These are phyloP conservation scores for Diorhabda elongata DNA, from an alignment of 1,140 invertebrate genomes.

Conservation along the genomic window DNA sequence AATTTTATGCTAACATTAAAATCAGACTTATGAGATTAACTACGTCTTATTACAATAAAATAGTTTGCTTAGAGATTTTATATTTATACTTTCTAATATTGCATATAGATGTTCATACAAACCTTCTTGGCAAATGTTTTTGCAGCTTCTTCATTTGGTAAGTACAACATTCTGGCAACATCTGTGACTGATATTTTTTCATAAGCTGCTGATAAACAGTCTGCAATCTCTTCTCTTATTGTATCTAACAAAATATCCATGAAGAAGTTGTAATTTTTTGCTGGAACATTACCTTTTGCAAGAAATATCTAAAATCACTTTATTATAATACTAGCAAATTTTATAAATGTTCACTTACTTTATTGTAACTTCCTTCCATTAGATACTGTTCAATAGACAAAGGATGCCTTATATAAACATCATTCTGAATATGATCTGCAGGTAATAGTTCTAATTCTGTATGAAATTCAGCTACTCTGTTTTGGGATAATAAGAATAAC, in stretches of 20 bases:
- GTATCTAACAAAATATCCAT: conserved; percentile 96
- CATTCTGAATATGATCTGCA: conserved; percentile 85
- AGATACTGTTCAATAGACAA: conserved; percentile 95
- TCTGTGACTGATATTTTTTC: conserved; percentile 83
- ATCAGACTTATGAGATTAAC: too few species aligned
- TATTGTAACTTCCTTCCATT: conserved; percentile 99
- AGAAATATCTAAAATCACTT: conserved; percentile 64
- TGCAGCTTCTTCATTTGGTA: conserved; percentile 71
- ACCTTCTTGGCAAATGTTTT: conserved; percentile 76
- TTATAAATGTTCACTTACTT: conserved; percentile 53
- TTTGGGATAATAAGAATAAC: conserved; percentile 92
- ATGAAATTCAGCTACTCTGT: conserved; percentile 97
- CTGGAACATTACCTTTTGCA: conserved; percentile 90
- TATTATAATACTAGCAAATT: background rate
- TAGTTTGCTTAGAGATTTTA: too few species aligned
- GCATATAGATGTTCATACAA: conserved; percentile 16
- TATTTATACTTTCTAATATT: too few species aligned
- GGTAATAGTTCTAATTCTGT: conserved; percentile 95
- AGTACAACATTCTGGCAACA: conserved; percentile 85
- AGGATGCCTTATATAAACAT: conserved; percentile 93
- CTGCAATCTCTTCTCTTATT: conserved; percentile 92
- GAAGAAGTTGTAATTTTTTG: conserved; percentile 93
- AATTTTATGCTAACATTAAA: too few species aligned
- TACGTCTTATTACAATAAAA: too few species aligned
- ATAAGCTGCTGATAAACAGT: conserved; percentile 95